Evolutionary conservation across 2,113 vertebrate genomes (phyloP).

Genomic region (Melanerpes aurifrons): DNA sequence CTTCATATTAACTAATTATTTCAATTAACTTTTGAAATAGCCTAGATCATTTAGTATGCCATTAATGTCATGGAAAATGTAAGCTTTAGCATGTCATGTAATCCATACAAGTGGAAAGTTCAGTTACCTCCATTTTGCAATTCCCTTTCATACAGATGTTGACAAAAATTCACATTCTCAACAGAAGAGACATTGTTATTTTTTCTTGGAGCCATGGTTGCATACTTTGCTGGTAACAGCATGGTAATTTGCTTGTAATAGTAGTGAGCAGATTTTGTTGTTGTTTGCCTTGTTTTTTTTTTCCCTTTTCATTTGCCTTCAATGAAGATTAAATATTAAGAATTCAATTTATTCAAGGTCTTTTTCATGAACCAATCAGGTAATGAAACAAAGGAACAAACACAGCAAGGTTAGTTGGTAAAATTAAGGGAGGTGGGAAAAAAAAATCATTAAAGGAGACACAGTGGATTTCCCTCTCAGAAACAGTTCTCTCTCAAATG

Average conservation of each 20-base stretch:
- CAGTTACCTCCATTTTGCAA: background rate
- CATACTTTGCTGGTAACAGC: background rate
- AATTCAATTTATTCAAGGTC: background rate
- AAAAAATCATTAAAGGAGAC: background rate
- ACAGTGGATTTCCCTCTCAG: background rate
- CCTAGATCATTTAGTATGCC: background rate
- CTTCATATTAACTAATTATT: background rate
- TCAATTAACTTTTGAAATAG: constrained; percentile 2
- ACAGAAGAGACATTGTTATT: background rate
- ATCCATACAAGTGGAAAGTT: background rate
- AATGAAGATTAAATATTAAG: background rate
- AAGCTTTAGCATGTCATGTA: background rate
- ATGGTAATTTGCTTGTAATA: background rate
- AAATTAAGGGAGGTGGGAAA: background rate
- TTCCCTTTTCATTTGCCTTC: background rate
- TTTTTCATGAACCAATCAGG: background rate
- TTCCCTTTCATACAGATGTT: background rate
- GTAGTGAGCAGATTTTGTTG: background rate
- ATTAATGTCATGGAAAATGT: background rate
- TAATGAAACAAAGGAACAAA: background rate
- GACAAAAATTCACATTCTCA: background rate
- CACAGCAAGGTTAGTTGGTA: background rate
- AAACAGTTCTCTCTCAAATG: background rate
- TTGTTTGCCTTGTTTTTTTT: too few species aligned
- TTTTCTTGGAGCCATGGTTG: background rate